Evolutionary conservation across 2,888 invertebrate genomes (phyloP), one percentile per base, ranked within the genome.

Genomic region (Julus scandinavius): DNA sequence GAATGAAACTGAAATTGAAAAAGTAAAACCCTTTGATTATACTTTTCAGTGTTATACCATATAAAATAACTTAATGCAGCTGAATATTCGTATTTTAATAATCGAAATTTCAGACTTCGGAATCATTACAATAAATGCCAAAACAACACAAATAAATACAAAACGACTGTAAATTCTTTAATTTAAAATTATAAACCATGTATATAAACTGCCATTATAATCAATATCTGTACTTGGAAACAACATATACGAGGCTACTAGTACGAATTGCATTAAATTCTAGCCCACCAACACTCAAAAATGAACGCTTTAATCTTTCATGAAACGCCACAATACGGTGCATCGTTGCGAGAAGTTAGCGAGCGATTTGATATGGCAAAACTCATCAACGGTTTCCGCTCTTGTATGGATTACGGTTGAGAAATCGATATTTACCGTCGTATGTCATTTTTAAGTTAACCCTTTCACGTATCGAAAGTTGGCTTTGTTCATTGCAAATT

Each of bases 291-390:
- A 80, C 80, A 40, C 80, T 80, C 38, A 80, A 80, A 80, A 80
- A 9, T 80, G 80, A 80, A 80, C 38, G 38, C 80, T 80, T 80
- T 15, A 80, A 80, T 80, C 38, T 2, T 29, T 80, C 80, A 4
- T 20, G 63, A 72, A 20, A 72, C 20, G 63, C 20, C 20, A 29
- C 45, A 45, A 29, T 80, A 38, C 80, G 13, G 80, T 38, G 80
- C 38, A 80, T 40, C 15, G 80, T 38, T 80, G 80, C 13, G 29
- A 80, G 38, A 80, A 11, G 29, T 80, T 80, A 80, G 13, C 80
- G 38, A 80, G 38, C 80, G 80, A 38, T 80, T 80, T 72, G 38
- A 80, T 80, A 80, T 29, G 38, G 29, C 38, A 80, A 80, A 80
- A 80, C 29, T 80, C 80, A 29, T 80, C 80, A 40, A 80, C 80